Evolutionary conservation across 2,113 vertebrate genomes (phyloP).

Genomic region (Choloepus hoffmanni): DNA sequence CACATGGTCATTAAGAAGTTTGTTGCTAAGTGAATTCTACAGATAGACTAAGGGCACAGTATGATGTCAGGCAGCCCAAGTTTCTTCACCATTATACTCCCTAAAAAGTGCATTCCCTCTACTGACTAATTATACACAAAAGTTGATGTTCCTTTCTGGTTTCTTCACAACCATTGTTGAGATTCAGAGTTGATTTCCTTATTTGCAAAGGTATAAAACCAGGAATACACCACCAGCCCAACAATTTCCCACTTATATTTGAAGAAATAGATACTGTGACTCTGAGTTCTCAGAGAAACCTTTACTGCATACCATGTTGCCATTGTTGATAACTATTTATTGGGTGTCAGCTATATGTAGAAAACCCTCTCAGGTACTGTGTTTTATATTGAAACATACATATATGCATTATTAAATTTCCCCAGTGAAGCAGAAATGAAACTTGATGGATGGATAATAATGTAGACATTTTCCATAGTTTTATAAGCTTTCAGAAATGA

Average conservation of each 20-base stretch:
- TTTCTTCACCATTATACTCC: not conserved
- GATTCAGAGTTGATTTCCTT: slow-evolving; percentile 6
- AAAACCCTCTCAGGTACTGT: not conserved
- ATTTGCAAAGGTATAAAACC: not conserved
- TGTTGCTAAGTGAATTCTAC: not conserved
- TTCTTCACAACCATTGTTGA: not conserved
- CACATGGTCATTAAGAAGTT: slow-evolving; percentile 14
- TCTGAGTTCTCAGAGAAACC: slow-evolving; percentile 22
- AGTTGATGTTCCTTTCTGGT: not conserved
- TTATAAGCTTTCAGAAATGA: slow-evolving; percentile 30
- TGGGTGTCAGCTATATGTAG: not conserved
- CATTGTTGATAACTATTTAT: slow-evolving; percentile 48
- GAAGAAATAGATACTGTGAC: not conserved
- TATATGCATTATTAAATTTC: slow-evolving; percentile 36
- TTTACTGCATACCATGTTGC: not conserved
- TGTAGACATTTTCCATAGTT: not conserved
- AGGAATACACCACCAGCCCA: not conserved
- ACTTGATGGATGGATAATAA: not conserved
- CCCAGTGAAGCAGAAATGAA: slow-evolving; percentile 51
- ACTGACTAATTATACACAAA: not conserved
- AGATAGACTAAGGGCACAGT: not conserved
- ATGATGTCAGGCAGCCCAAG: not conserved
- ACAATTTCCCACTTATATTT: not conserved
- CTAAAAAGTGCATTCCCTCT: not conserved
- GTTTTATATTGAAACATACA: not conserved